These are phyloP conservation scores for Lasiurus cinereus DNA, from an alignment of 2,113 vertebrate species.

Conservation along the genomic window DNA sequence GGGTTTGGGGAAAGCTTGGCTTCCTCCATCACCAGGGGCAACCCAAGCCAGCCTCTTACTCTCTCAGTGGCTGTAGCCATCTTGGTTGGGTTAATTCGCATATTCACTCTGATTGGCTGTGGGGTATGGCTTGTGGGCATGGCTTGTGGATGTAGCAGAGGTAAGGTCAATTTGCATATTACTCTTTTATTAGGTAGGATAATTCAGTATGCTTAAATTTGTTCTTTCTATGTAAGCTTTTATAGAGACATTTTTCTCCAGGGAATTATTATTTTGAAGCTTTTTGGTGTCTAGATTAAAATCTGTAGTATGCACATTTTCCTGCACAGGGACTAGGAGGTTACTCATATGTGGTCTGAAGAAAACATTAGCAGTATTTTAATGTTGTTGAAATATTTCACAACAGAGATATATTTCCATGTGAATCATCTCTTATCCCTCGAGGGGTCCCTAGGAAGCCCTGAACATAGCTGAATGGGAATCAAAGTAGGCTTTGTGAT, in stretches of 20 bases:
- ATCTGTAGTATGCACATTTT: background rate
- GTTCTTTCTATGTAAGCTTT: conserved; percentile 5
- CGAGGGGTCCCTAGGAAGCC: background rate
- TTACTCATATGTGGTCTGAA: background rate
- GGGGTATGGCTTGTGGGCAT: too few relatives aligned
- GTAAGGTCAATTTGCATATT: too few relatives aligned
- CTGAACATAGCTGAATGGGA: background rate
- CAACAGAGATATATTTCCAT: background rate
- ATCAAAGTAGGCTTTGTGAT: background rate
- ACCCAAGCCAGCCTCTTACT: too few relatives aligned
- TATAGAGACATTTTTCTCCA: background rate
- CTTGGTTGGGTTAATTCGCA: too few relatives aligned
- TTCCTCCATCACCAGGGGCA: too few relatives aligned
- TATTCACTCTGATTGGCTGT: too few relatives aligned
- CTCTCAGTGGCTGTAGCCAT: too few relatives aligned
- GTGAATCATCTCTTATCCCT: background rate
- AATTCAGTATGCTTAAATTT: background rate
- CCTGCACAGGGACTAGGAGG: background rate
- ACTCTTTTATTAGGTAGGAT: background rate
- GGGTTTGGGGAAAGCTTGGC: too few relatives aligned
- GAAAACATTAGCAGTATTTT: background rate
- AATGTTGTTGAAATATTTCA: conserved; percentile 9
- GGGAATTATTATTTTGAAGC: background rate
- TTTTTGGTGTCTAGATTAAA: background rate
- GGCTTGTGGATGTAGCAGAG: too few relatives aligned